Conservation (phyloP, 92 coral and sea anemone species). For the Zoanthus sociatus region DNA sequence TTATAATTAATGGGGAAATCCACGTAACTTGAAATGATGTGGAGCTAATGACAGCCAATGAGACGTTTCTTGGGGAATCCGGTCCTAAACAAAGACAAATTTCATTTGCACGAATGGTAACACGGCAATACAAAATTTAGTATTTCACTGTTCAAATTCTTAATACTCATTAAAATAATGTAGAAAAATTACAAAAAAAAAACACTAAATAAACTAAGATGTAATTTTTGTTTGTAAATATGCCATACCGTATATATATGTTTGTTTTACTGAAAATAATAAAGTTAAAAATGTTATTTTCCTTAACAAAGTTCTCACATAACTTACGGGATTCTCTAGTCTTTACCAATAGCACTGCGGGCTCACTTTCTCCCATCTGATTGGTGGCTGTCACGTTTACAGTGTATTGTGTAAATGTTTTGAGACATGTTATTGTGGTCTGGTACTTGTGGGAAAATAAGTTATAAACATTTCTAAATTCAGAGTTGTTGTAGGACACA, state of each 20-base stretch:
- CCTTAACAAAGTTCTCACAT: background rate
- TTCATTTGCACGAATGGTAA: background rate
- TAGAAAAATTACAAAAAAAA: too few relatives aligned
- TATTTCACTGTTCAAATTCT: background rate
- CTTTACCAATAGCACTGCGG: constrained; percentile 29
- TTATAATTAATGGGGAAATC: constrained; percentile 60
- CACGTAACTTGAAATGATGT: constrained; percentile 57
- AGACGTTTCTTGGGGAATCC: constrained; percentile 54
- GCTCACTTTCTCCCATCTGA: constrained; percentile 48
- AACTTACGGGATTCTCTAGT: constrained; percentile 18
- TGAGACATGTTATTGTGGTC: constrained; percentile 29
- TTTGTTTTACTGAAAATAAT: too few relatives aligned
- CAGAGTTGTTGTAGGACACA: constrained; percentile 55
- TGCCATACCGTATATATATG: too few relatives aligned
- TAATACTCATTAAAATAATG: too few relatives aligned
- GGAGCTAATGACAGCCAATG: constrained; percentile 33
- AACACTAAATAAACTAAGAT: too few relatives aligned
- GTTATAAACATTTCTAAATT: constrained; percentile 32
- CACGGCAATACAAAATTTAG: background rate
- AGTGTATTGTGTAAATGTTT: constrained; percentile 59
- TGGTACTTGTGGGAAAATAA: constrained; percentile 16
- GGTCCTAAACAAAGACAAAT: constrained; percentile 49
- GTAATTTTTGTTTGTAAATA: too few relatives aligned
- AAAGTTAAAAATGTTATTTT: background rate
- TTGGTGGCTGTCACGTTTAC: constrained; percentile 67